These are phyloP conservation scores for Adineta ricciae DNA, from an alignment of 2,888 invertebrate species.

Conservation along the genomic window DNA sequence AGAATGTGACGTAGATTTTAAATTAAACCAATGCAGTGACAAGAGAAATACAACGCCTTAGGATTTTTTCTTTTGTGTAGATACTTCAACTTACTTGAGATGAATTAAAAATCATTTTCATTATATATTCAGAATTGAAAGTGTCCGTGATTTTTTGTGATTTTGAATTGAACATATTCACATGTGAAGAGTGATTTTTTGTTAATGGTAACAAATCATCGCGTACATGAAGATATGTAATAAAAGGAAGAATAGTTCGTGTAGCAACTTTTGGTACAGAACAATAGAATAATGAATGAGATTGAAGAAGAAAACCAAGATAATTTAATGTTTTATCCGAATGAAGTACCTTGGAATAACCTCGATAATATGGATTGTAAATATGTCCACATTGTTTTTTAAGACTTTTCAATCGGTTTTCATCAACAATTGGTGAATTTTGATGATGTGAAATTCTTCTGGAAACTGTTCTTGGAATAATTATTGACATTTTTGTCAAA, in stretches of 20 bases:
- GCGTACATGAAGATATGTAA: conserved; percentile 8
- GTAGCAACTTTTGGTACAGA: conserved; percentile 14
- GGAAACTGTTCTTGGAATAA: not conserved
- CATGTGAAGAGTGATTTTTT: not conserved
- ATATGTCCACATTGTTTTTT: no score
- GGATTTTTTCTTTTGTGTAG: no score
- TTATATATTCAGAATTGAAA: not conserved
- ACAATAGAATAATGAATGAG: not conserved
- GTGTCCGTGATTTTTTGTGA: not conserved
- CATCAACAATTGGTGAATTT: not conserved
- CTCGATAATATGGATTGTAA: not conserved
- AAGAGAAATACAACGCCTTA: no score
- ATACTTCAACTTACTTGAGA: not conserved
- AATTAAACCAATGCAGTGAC: no score
- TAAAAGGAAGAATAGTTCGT: not conserved
- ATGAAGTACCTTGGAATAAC: not conserved
- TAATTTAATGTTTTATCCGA: not conserved
- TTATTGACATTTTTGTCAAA: not conserved
- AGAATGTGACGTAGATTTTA: no score
- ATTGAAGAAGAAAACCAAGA: not conserved
- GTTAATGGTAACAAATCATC: not conserved
- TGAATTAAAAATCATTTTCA: not conserved
- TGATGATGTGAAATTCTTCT: not conserved
- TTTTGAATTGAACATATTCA: not conserved
- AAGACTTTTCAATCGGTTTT: not conserved